These are phyloP conservation scores for Lepidochitona cinerea DNA, from an alignment of 2,888 invertebrate species.

Conservation along the genomic window DNA sequence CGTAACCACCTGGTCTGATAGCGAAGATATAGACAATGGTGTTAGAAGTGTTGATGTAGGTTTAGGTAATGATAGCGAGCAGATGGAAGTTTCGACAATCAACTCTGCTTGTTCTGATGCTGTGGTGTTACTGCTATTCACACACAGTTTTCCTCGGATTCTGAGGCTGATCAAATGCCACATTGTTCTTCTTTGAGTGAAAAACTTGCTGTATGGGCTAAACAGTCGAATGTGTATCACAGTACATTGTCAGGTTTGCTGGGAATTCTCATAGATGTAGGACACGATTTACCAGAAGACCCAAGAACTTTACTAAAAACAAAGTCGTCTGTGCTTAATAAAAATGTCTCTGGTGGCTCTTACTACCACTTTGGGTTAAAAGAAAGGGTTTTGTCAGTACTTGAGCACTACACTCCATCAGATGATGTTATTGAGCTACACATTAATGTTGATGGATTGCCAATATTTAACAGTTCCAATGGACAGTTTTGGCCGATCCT, in stretches of 20 bases:
- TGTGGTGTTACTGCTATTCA: too few relatives aligned
- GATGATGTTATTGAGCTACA: not conserved
- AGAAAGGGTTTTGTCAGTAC: not conserved
- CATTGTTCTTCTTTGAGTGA: not conserved
- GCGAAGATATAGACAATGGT: too few relatives aligned
- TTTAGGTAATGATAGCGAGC: too few relatives aligned
- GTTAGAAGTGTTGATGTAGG: too few relatives aligned
- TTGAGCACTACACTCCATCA: not conserved
- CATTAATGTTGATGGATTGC: constrained; percentile 27
- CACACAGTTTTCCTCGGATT: too few relatives aligned
- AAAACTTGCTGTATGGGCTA: not conserved
- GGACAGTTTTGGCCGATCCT: constrained; percentile 33
- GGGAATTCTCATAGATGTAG: not conserved
- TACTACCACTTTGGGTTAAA: constrained; percentile 30
- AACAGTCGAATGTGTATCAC: not conserved
- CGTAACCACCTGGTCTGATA: too few relatives aligned
- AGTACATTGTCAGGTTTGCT: not conserved
- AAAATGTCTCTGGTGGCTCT: constrained; percentile 25
- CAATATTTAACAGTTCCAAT: constrained; percentile 28
- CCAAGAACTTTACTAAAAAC: constrained; percentile 30
- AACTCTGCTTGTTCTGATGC: too few relatives aligned
- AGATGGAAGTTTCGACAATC: too few relatives aligned
- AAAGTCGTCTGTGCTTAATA: constrained; percentile 9
- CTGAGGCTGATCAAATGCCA: too few relatives aligned
- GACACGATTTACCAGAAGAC: constrained; percentile 30